phyloP scores from a whole-genome alignment of 1,140 invertebrate genomes.

The Polypedilum vanderplanki region DNA sequence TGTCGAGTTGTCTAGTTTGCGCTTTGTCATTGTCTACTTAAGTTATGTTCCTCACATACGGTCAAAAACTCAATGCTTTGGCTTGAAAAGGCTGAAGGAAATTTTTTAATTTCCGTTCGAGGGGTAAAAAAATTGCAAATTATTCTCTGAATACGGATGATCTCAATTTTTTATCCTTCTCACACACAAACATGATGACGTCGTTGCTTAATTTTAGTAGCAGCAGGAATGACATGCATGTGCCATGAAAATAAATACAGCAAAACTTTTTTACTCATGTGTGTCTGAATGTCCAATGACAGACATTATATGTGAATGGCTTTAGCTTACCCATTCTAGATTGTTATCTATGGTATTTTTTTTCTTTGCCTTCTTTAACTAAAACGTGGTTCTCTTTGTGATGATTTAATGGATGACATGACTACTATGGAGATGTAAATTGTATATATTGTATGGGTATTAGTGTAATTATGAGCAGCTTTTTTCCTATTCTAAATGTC shows the following conservation, averaged over 20 bases:
- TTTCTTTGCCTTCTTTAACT: not conserved
- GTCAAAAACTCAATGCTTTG: not conserved
- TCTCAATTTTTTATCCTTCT: slow-evolving; percentile 7
- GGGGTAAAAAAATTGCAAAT: slow-evolving; percentile 26
- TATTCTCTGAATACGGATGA: not conserved
- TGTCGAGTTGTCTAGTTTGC: not conserved
- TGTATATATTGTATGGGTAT: too few species aligned
- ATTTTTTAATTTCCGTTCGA: slow-evolving; percentile 11
- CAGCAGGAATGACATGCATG: not conserved
- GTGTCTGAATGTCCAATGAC: not conserved
- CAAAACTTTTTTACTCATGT: too few species aligned
- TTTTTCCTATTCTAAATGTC: too few species aligned
- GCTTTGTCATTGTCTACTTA: slow-evolving; percentile 20
- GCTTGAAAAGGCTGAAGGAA: not conserved
- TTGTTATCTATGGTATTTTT: not conserved
- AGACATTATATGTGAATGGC: not conserved
- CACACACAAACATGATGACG: too few species aligned
- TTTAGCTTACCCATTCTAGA: too few species aligned
- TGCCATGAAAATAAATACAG: not conserved
- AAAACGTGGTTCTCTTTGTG: too few species aligned
- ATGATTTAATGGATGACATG: too few species aligned
- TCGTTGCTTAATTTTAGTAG: too few species aligned
- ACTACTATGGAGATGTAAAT: too few species aligned
- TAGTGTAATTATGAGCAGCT: too few species aligned
- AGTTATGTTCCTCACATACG: not conserved